phyloP scores from a whole-genome alignment of 2,113 vertebrate genomes.

The Capreolus pygargus region DNA sequence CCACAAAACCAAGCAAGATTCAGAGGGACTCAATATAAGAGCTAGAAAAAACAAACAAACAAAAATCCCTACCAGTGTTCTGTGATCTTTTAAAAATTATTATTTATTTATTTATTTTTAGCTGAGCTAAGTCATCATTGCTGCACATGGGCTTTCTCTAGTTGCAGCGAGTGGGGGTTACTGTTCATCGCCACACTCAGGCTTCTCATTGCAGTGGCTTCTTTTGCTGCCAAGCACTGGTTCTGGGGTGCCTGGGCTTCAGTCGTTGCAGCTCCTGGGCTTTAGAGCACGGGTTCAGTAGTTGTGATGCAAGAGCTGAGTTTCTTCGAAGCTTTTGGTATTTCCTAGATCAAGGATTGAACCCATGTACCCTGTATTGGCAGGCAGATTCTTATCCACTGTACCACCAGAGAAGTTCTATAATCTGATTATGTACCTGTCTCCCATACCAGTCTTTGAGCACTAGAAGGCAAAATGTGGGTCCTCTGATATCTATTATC shows the following conservation, averaged over 20 bases:
- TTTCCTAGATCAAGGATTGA: background rate
- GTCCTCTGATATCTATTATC: background rate
- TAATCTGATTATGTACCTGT: background rate
- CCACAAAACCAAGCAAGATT: background rate
- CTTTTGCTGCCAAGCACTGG: background rate
- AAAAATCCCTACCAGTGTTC: background rate
- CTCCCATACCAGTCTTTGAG: background rate
- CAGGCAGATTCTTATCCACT: background rate
- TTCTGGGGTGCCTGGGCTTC: background rate
- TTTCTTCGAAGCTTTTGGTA: background rate
- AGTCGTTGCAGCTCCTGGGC: background rate
- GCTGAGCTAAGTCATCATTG: background rate
- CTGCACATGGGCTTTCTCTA: background rate
- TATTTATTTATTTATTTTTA: background rate
- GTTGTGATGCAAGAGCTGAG: background rate
- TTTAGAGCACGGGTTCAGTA: background rate
- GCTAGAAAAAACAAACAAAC: background rate
- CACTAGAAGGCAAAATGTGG: background rate
- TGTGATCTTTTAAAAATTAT: background rate
- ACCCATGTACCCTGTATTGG: background rate
- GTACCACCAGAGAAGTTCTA: background rate
- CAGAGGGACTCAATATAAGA: background rate
- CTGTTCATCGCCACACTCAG: background rate
- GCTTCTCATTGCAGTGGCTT: background rate
- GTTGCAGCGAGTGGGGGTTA: background rate